Evolutionary conservation across 2,888 invertebrate species (phyloP).

Genomic region (Ryuthela nishihirai): DNA sequence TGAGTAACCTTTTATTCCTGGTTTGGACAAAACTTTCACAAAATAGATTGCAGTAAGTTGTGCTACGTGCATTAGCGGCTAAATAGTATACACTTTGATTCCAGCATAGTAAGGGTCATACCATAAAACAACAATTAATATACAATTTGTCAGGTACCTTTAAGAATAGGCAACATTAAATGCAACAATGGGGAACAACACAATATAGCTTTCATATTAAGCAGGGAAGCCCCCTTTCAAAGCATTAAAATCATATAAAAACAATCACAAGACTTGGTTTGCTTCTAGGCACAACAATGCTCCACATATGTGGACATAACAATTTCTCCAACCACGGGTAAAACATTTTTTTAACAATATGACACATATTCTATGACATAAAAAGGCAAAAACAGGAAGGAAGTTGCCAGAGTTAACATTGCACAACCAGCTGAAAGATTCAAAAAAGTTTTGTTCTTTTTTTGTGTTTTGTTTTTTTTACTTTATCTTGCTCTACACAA

Average conservation of each 20-base stretch:
- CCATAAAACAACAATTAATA: slow-evolving; percentile 5
- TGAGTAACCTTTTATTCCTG: slow-evolving; percentile 13
- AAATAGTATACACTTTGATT: slow-evolving; percentile 27
- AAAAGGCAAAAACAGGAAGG: too few species aligned
- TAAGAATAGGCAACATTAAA: slow-evolving; percentile 5
- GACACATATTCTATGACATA: not conserved
- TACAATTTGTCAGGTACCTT: slow-evolving; percentile 17
- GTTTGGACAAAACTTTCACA: slow-evolving; percentile 4
- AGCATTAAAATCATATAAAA: too few species aligned
- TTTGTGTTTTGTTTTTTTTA: too few species aligned
- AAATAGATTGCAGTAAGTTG: slow-evolving; percentile 17
- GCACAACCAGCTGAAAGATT: too few species aligned
- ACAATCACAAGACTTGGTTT: too few species aligned
- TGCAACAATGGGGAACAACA: slow-evolving; percentile 3
- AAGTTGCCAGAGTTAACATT: too few species aligned
- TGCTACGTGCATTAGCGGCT: slow-evolving; percentile 36
- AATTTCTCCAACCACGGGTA: not conserved
- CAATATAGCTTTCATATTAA: slow-evolving; percentile 2
- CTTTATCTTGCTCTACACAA: slow-evolving; percentile 6
- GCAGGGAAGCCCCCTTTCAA: slow-evolving; percentile 27
- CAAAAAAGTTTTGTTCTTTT: too few species aligned
- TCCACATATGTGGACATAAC: not conserved
- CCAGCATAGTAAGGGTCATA: not conserved
- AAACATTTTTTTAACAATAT: not conserved
- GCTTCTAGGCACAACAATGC: too few species aligned